These are phyloP conservation scores for Hypena proboscidalis DNA, from an alignment of 2,888 invertebrate species.

Conservation along the genomic window DNA sequence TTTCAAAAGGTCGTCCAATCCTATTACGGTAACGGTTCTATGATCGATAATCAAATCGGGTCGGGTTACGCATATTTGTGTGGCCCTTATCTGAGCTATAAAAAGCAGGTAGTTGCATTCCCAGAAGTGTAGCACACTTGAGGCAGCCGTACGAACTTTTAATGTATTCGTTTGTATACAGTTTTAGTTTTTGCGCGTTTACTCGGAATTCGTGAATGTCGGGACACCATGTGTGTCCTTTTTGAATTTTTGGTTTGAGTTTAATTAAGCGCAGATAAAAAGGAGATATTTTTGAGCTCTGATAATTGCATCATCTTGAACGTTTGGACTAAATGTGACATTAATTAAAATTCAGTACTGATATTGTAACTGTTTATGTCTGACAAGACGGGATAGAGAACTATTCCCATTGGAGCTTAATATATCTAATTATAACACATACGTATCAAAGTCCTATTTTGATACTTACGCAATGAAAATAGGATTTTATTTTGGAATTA, in stretches of 20 bases:
- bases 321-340: too few species aligned
- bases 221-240: conserved; percentile 47
- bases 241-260: conserved; percentile 34
- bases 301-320: too few species aligned
- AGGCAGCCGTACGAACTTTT: conserved; percentile 54
- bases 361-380: too few species aligned
- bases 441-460: too few species aligned
- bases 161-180: conserved; percentile 57
- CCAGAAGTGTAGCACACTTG: conserved; percentile 67
- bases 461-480: too few species aligned
- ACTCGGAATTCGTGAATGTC: conserved; percentile 36
- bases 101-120: conserved; percentile 82
- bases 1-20: conserved; percentile 61
- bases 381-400: too few species aligned
- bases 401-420: too few species aligned
- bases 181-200: conserved; percentile 59
- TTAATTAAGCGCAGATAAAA: too few species aligned
- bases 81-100: conserved; percentile 67
- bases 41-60: conserved; percentile 66
- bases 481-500: too few species aligned
- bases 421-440: too few species aligned
- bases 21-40: conserved; percentile 46
- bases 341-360: too few species aligned
- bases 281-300: too few species aligned
- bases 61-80: conserved; percentile 68